Conservation (phyloP, 2,113 vertebrate genomes). For the Prinia subflava region DNA sequence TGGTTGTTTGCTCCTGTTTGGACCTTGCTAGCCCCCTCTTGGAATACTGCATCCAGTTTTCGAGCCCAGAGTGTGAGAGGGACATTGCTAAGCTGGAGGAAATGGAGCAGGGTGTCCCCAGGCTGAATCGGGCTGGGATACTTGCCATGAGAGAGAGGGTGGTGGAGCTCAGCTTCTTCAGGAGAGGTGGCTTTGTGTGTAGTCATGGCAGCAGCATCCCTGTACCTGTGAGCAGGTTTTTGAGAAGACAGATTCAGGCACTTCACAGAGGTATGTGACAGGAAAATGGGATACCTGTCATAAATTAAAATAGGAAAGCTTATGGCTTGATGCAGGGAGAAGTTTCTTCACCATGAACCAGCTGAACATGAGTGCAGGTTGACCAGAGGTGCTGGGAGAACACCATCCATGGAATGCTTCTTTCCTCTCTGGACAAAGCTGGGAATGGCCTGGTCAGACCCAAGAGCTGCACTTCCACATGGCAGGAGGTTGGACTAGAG, state of each 20-base stretch:
- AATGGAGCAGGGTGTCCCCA: background rate
- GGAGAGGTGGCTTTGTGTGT: background rate
- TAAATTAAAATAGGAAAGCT: background rate
- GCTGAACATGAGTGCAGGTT: background rate
- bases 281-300: background rate
- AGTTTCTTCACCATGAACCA: background rate
- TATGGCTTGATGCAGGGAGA: background rate
- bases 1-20: background rate
- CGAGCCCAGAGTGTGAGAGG: background rate
- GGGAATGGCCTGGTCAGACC: background rate
- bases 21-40: background rate
- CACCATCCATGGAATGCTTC: background rate
- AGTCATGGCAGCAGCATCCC: background rate
- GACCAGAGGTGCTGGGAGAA: background rate
- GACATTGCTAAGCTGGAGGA: background rate
- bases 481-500: background rate
- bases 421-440: background rate
- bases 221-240: background rate
- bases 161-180: background rate
- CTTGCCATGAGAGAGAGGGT: background rate
- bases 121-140: background rate
- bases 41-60: background rate
- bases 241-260: background rate
- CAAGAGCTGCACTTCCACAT: background rate
- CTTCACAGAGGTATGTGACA: background rate